phyloP scores from a whole-genome alignment of 1,140 invertebrate species.

The Onthophagus taurus region DNA sequence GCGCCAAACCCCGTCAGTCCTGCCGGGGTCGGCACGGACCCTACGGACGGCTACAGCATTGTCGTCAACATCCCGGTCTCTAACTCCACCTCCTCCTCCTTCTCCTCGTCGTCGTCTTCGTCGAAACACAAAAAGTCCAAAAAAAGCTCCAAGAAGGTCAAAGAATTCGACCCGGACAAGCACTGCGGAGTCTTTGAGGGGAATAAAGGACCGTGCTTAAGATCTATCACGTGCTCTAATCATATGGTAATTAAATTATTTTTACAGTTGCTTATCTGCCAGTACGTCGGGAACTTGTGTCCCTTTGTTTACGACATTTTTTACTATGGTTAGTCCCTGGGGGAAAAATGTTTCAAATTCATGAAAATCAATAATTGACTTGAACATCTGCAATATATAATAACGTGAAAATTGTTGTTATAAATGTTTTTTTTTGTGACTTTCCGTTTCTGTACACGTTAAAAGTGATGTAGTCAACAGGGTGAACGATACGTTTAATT shows the following conservation, averaged over 20 bases:
- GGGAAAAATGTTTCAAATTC: no score
- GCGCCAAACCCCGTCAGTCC: conserved; percentile 2
- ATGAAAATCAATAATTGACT: no score
- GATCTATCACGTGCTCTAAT: conserved; percentile 30
- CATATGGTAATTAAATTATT: conserved; percentile 23
- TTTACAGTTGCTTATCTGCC: not conserved
- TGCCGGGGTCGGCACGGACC: not conserved
- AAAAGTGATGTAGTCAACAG: no score
- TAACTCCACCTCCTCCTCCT: conserved; percentile 1
- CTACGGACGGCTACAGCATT: no score
- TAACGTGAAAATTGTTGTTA: no score
- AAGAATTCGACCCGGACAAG: conserved; percentile 24
- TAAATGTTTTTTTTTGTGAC: no score
- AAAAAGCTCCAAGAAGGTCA: conserved; percentile 14
- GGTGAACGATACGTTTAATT: no score
- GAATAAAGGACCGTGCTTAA: conserved; percentile 25
- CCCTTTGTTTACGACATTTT: no score
- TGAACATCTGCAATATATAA: no score
- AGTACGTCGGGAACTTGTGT: no score
- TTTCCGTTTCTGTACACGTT: no score
- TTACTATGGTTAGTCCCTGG: no score
- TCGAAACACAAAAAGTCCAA: conserved; percentile 13
- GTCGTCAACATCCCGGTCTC: conserved; percentile 4
- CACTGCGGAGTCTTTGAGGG: conserved; percentile 30
- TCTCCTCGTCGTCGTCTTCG: not conserved